These are phyloP conservation scores for Drosophila varians DNA, from an alignment of 1,140 invertebrate genomes.

Conservation along the genomic window DNA sequence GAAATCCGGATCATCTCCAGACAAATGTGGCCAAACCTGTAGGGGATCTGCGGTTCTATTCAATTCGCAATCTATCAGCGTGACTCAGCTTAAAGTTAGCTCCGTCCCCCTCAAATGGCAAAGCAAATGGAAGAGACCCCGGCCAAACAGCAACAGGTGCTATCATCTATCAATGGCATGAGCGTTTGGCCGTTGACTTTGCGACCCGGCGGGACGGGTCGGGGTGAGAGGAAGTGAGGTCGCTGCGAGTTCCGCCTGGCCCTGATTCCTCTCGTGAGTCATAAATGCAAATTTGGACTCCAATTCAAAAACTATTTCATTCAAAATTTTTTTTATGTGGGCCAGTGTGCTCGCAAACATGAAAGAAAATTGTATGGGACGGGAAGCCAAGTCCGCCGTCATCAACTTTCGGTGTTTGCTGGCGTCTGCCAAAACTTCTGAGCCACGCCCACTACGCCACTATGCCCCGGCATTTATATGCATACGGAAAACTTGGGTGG, in stretches of 20 bases:
- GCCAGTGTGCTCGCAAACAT: slow-evolving; percentile 7
- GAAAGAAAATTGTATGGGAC: neutral
- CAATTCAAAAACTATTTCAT: slow-evolving; percentile 64
- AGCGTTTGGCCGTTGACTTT: slow-evolving; percentile 40
- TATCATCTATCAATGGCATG: slow-evolving; percentile 58
- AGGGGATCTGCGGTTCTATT: slow-evolving; percentile 21
- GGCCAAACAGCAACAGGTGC: slow-evolving; percentile 56
- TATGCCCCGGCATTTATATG: slow-evolving; percentile 55
- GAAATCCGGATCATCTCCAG: neutral
- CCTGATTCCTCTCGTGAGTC: slow-evolving; percentile 32
- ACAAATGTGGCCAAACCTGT: slow-evolving; percentile 15
- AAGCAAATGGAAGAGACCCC: slow-evolving; percentile 8
- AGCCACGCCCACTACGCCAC: slow-evolving; percentile 2
- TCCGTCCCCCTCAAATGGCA: slow-evolving; percentile 16
- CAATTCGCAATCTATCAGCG: neutral
- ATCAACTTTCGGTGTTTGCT: slow-evolving; percentile 51
- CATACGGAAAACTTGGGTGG: slow-evolving; percentile 60
- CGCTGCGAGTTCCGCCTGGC: slow-evolving; percentile 33
- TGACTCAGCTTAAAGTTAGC: slow-evolving; percentile 56
- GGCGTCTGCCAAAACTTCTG: slow-evolving; percentile 38
- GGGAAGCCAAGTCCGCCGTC: slow-evolving; percentile 5
- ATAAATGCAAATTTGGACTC: slow-evolving; percentile 70
- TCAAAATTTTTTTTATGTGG: slow-evolving; percentile 48
- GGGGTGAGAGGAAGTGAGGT: neutral
- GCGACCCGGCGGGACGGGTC: slow-evolving; percentile 25